Base-by-base conservation (phyloP, 2,888 invertebrate genomes). In the Lamellibrachia satsuma region DNA sequence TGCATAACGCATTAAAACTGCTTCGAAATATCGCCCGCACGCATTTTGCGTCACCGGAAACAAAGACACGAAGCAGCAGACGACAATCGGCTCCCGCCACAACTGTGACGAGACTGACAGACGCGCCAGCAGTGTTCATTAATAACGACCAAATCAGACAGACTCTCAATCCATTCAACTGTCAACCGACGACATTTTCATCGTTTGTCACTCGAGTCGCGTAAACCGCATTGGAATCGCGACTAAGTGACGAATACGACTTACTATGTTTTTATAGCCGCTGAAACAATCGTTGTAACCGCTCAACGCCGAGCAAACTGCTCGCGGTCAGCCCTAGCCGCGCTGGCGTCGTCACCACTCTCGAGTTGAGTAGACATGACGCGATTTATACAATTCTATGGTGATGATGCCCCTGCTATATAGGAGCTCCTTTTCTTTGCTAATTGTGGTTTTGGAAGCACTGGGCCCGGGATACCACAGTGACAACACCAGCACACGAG, bases 131-230 rank as follows among this genome's bases (percentile, higher is more conserved):
- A 75, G 75, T n/a, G 75, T 75, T 75, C 75, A 75, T 75, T n/a
- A 75, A 75, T 75, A 75, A 75, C 15, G 75, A 75, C 75, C 75
- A 75, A 75, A 75, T 75, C 75, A 75, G 75, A 75, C 75, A 75
- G 75, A 1, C 75, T 11, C 75, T 75, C 75, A 4, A 75, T 75
- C 75, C 75, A 75, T 75, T 75, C 75, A 75, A 15, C 75, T 75
- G 75, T n/a, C 75, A 75, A 15, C 75, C 22, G 75, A 75, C 75
- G 22, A 75, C 22, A 75, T 75, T 75, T 75, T n/a, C 22, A 22
- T 22, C 75, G 75, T 75, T 75, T 75, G 75, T 75, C 75, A 75
- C 15, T n/a, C 6, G 75, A 15, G 75, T 75, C 75, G 75, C 22
- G 75, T 75, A 75, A 75, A 22, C 22, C 22, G 22, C 75, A 75